Evolutionary conservation across 2,888 invertebrate genomes (phyloP), one percentile per base, ranked within the genome.

Genomic region (Druceiella hillmani): DNA sequence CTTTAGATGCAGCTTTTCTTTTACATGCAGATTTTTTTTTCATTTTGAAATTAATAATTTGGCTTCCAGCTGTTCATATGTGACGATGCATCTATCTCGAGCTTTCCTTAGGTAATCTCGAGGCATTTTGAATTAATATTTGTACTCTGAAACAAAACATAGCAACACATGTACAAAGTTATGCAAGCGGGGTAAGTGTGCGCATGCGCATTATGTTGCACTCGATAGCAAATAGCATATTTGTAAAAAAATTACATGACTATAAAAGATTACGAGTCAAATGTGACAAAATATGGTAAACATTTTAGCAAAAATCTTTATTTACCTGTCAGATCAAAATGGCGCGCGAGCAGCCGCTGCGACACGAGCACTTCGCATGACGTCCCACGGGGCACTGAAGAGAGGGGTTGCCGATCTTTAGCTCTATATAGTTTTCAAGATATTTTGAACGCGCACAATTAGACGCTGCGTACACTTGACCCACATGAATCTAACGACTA

Each of bases 31-130:
- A n/a, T n/a, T n/a, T n/a, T n/a, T n/a, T n/a, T n/a, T n/a, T n/a
- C 43, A 41, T 33, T 46, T 36, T 26, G 37, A 33, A 43, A 43
- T 46, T 38, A 46, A 41, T 32, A 30, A 4, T 32, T 27, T 43
- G 31, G 43, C 41, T 43, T 41, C 40, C 12, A 44, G 37, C 17
- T 43, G 43, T 25, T 43, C 30, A 30, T 30, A 9, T 39, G 38
- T 42, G 32, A 37, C 35, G 33, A 39, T 13, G 16, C 29, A 14
- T 39, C 36, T 36, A 17, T 42, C 39, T 14, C 36, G 28, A 27
- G 26, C 22, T 34, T 41, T 42, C 17, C 42, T 45, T 28, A 15
- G 15, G 17, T 42, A 42, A 17, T 37, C 28, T 40, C 45, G 40
- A 39, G 45, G 45, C 38, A 42, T 42, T 42, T 40, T 45, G 15